Percentiles rank a stretch among this genome's conserved stretches.
Evolutionary conservation across 2,888 invertebrate genomes (phyloP).

Genomic region (Trachelus tabidus): DNA sequence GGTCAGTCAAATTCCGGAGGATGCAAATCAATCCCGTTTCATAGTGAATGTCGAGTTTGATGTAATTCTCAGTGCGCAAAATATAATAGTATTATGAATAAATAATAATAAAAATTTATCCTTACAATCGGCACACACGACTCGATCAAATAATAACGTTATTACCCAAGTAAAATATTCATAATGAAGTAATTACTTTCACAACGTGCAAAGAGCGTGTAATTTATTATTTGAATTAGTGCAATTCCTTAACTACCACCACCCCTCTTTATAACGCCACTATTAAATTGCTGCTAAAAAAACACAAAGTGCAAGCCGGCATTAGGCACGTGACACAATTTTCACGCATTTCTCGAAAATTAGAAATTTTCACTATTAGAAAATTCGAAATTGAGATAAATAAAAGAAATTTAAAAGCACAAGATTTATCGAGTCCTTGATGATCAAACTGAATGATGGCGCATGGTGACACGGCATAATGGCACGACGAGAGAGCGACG

Average conservation of each 20-base stretch:
- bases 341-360: background rate
- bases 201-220: background rate
- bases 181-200: background rate
- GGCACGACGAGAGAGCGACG: background rate
- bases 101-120: background rate
- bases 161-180: background rate
- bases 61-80: background rate
- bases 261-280: background rate
- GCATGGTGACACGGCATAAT: background rate
- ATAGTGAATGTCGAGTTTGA: background rate
- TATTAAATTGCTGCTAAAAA: background rate
- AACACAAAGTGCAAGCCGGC: background rate
- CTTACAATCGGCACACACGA: background rate
- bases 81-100: background rate
- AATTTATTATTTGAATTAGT: background rate
- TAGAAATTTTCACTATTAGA: background rate
- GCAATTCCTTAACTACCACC: background rate
- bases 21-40: background rate
- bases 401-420: background rate
- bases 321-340: background rate
- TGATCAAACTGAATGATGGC: background rate
- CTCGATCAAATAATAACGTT: background rate
- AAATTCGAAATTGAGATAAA: background rate
- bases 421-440: background rate
- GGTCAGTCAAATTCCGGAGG: background rate